Conservation (phyloP, 2,888 invertebrate species). For the Palloptera scutellata region DNA sequence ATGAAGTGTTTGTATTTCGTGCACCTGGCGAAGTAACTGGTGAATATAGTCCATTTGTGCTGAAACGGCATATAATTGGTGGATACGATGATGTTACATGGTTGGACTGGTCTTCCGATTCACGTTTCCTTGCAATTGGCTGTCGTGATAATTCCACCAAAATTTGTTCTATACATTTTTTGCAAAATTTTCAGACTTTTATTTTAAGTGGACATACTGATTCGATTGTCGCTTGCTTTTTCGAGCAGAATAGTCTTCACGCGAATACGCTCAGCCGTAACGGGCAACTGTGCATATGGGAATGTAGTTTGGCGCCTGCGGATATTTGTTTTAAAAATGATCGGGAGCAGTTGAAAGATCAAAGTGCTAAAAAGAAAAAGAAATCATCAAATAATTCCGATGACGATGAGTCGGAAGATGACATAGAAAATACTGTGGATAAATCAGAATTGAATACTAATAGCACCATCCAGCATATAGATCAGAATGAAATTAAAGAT, state of each 20-base stretch:
- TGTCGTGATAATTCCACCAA: conserved; percentile 89
- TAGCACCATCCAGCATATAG: conserved; percentile 47
- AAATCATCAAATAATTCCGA: conserved; percentile 44
- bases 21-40: conserved; percentile 82
- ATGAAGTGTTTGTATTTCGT: conserved; percentile 85
- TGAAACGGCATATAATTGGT: conserved; percentile 83
- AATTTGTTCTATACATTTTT: conserved; percentile 80
- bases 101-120: conserved; percentile 93
- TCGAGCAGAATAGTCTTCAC: conserved; percentile 86
- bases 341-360: neutral
- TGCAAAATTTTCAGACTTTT: conserved; percentile 78
- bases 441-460: conserved; percentile 28
- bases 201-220: conserved; percentile 87
- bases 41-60: conserved; percentile 86
- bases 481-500: conserved; percentile 63
- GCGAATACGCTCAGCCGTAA: conserved; percentile 84
- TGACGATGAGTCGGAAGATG: conserved; percentile 75
- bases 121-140: conserved; percentile 87
- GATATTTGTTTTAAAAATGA: conserved; percentile 65
- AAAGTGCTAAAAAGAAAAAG: conserved; percentile 28
- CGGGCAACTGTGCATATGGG: conserved; percentile 82
- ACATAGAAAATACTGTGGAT: conserved; percentile 65
- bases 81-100: conserved; percentile 85
- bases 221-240: conserved; percentile 84
- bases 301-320: conserved; percentile 77